These are phyloP conservation scores for Cephus pygmeus DNA, from an alignment of 2,888 invertebrate genomes.

Conservation along the genomic window DNA sequence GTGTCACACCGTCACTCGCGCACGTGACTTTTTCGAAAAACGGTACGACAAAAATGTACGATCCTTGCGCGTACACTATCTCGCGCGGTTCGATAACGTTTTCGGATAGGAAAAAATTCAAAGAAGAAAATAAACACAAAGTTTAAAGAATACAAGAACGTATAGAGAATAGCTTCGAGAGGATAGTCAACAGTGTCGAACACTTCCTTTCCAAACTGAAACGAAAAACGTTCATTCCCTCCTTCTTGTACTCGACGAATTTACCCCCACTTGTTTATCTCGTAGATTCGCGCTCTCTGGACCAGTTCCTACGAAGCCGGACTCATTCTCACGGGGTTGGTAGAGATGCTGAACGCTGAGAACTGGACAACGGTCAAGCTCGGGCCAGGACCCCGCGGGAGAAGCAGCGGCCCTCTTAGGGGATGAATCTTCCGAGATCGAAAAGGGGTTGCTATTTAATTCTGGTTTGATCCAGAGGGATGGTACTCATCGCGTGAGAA, in stretches of 20 bases:
- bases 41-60: not conserved
- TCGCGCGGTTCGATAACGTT: not conserved
- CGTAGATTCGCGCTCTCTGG: conserved; percentile 53
- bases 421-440: conserved; percentile 56
- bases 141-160: not conserved
- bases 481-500: conserved; percentile 61
- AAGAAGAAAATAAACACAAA: not conserved
- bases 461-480: conserved; percentile 63
- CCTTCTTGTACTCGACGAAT: conserved; percentile 25
- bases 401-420: conserved; percentile 9
- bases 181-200: not conserved
- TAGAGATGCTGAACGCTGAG: conserved; percentile 57
- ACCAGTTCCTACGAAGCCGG: conserved; percentile 56
- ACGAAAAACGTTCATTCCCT: conserved; percentile 31
- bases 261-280: conserved; percentile 22
- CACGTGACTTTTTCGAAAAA: not conserved
- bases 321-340: conserved; percentile 47
- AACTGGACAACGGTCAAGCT: conserved; percentile 65
- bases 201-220: conserved; percentile 29
- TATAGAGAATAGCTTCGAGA: not conserved
- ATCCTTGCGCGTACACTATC: not conserved
- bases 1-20: not conserved
- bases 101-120: not conserved
- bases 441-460: conserved; percentile 58
- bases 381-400: conserved; percentile 6